Evolutionary conservation across 2,797 vertebrate species (phyloP).

Genomic region (Phaenicophaeus curvirostris): DNA sequence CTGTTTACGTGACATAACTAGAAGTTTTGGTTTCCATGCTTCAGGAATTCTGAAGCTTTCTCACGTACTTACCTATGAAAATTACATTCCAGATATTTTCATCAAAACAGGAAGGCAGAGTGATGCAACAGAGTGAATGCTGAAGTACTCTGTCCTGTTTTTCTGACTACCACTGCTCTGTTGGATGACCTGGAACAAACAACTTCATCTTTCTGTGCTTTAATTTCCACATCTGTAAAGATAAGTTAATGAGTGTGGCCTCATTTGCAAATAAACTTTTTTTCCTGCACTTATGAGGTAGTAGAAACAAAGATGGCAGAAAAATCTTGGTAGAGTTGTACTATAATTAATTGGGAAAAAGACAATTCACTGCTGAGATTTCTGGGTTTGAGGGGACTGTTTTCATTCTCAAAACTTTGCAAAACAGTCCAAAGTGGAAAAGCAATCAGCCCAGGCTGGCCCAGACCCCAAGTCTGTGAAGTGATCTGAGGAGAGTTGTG

Average conservation of each 20-base stretch:
- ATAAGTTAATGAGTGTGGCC: neutral
- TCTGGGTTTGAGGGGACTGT: conserved; percentile 24
- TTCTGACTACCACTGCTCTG: neutral
- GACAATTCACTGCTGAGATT: neutral
- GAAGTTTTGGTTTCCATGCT: neutral
- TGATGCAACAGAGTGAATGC: conserved; percentile 13
- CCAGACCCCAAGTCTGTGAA: neutral
- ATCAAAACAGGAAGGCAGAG: conserved; percentile 33
- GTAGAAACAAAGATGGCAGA: neutral
- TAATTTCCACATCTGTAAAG: conserved; percentile 40
- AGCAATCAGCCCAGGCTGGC: conserved; percentile 41
- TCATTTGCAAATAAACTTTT: conserved; percentile 1
- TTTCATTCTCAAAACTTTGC: conserved; percentile 30
- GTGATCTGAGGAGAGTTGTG: conserved; percentile 34
- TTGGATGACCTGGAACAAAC: conserved; percentile 7
- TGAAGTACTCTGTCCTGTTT: neutral
- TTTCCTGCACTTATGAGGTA: neutral
- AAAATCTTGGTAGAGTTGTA: neutral
- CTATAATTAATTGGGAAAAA: neutral
- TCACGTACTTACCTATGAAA: neutral
- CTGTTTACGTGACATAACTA: neutral
- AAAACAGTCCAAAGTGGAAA: conserved; percentile 53
- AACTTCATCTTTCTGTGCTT: conserved; percentile 7
- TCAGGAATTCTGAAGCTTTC: neutral
- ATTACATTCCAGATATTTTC: neutral